Evolutionary conservation across 2,797 vertebrate species (phyloP), one percentile per base, ranked within the genome.

Genomic region (Micrastur ruficollis): DNA sequence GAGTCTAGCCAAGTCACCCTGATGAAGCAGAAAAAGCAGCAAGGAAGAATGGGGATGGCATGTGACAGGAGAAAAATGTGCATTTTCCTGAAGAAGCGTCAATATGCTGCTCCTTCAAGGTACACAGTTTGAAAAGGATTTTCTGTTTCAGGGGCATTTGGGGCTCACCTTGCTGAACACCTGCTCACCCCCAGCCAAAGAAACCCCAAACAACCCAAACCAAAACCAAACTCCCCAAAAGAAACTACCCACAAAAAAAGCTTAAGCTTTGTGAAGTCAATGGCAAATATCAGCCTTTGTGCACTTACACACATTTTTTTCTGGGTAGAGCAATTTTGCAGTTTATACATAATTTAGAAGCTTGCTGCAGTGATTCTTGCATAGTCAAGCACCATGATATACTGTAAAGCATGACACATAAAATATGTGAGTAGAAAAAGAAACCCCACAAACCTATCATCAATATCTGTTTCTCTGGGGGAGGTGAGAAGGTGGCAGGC

Each of bases 271-370:
- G 25, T 31, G 20, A 83, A 75, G 42, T 53, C 15, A 29, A 46
- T 58, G 56, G 50, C 65, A n/a, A 95, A 56, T 67, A 74, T 29
- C 40, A 89, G 44, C 61, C 74, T 72, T 10, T 75, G 23, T 58
- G 42, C 20, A 17, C 59, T 84, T 14, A 13, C 1, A 34, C 3
- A 32, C 20, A n/a, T 0, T 36, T 89, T 92, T 49, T 68, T 8
- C 79, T 79, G 38, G n/a, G 87, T 31, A 74, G 58, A 62, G 18
- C 13, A 52, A 32, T 70, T 71, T 82, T 63, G 49, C 55, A 63
- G 42, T 82, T 91, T 44, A 56, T 72, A 65, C 31, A 73, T 76
- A 79, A 93, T 86, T 89, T 79, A 70, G 81, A 86, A 97, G 11
- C 38, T 93, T 86, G 59, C 55, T 95, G 75, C 62, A 61, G 21